Evolutionary conservation across 2,797 vertebrate species (phyloP).

Genomic region (Melanogrammus aeglefinus): DNA sequence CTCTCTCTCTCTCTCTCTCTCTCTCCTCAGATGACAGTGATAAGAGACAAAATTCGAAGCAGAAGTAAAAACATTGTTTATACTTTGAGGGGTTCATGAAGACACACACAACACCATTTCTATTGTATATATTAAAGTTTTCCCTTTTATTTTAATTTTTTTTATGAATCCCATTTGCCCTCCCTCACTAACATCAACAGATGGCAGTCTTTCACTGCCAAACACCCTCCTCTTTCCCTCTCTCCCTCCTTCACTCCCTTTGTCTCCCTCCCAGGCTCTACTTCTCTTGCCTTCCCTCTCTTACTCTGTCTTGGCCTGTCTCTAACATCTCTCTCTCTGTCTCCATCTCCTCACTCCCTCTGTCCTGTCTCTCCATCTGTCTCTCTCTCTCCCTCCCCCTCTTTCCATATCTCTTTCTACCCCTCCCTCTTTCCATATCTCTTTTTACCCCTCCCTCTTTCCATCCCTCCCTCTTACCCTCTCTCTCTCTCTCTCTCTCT

Average conservation of each 20-base stretch:
- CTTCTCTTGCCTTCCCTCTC: background rate
- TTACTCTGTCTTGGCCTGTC: background rate
- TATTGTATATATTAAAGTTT: constrained; percentile 10
- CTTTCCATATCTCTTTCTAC: background rate
- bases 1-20: too few species aligned
- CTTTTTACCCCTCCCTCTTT: background rate
- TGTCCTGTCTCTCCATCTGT: background rate
- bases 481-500: background rate
- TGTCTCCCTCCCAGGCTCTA: background rate
- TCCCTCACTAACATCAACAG: constrained; percentile 59
- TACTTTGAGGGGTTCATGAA: constrained; percentile 28
- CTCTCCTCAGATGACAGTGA: background rate
- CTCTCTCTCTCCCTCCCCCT: background rate
- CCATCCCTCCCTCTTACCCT: background rate
- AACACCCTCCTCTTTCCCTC: constrained; percentile 17
- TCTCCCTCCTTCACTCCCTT: constrained; percentile 1
- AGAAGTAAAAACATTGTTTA: constrained; percentile 37
- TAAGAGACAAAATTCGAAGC: background rate
- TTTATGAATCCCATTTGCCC: background rate
- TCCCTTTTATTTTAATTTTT: constrained; percentile 8
- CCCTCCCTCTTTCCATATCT: background rate
- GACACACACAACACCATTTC: constrained; percentile 26
- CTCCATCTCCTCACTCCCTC: background rate
- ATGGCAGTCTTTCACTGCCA: constrained; percentile 73
- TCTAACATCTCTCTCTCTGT: background rate